Evolutionary conservation across 2,888 invertebrate genomes (phyloP), one percentile per base, ranked within the genome.

Genomic region (Eupsilia transversa): DNA sequence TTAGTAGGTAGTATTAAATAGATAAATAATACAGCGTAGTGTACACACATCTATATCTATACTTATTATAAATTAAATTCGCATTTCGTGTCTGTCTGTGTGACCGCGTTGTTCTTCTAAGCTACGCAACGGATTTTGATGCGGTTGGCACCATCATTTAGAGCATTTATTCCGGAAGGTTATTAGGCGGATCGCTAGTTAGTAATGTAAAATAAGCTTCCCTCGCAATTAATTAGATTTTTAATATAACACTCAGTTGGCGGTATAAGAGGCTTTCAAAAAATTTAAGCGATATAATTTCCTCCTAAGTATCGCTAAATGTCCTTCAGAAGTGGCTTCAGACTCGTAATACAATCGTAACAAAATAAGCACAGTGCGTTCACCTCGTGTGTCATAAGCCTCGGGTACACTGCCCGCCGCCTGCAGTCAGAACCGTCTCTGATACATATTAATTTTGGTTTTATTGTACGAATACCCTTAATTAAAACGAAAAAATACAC

Each of bases 311-410:
- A 82, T 77, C 64, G 67, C 72, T 76, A 74, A 83, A 83, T 79
- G 80, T 73, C 87, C 81, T 86, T 86, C 80, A 85, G 38, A 83
- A 68, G 82, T 72, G 73, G 41, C 74, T 79, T 74, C 61, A 66
- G 74, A 71, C 82, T 74, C 72, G 79, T 80, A 82, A 84, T 64
- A 86, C 77, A 82, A 83, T 82, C 87, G 80, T 81, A 87, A 86
- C 84, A 72, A 87, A 87, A 85, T 87, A 75, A 77, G 72, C 79
- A n/a, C 68, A 76, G 86, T 81, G 59, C 86, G 56, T 87, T 87
- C 75, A 87, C 87, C 85, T 82, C 85, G 64, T 75, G 79, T 84
- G 59, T 77, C 79, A 76, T 87, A 83, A 85, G 79, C 71, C 33
- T 66, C 9, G 66, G 59, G 77, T 73, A 86, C 83, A 85, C 86